phyloP scores from a whole-genome alignment of 2,888 invertebrate species.

The Toxonevra muliebris region DNA sequence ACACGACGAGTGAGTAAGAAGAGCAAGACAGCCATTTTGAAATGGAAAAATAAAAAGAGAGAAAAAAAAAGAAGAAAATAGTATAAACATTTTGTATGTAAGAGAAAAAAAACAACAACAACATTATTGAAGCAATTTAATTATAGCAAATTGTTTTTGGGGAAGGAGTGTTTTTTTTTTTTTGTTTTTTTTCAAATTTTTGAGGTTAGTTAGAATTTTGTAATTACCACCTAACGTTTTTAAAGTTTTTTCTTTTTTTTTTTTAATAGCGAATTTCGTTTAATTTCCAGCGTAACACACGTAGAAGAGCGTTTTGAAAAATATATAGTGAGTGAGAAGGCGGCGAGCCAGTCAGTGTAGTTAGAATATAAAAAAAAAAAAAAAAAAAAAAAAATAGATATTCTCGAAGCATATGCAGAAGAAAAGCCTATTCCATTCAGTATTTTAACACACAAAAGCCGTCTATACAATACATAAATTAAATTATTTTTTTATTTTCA shows the following conservation, averaged over 20 bases:
- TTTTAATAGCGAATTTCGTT: too few relatives aligned
- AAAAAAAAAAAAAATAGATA: slow-evolving; percentile 52
- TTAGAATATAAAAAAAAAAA: too few relatives aligned
- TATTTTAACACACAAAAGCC: not conserved
- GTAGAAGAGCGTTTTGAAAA: too few relatives aligned
- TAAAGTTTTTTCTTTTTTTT: too few relatives aligned
- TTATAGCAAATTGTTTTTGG: not conserved
- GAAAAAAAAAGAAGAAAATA: slow-evolving; percentile 27
- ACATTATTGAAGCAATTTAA: too few relatives aligned
- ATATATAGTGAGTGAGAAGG: too few relatives aligned
- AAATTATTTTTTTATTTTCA: slow-evolving; percentile 22
- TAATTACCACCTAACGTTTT: not conserved
- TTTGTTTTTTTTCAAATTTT: not conserved
- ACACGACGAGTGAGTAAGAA: too few relatives aligned
- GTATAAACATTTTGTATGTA: not conserved
- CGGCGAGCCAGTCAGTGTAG: too few relatives aligned
- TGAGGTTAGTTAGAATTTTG: not conserved
- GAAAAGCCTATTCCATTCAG: slow-evolving; percentile 40
- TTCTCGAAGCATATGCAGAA: slow-evolving; percentile 61
- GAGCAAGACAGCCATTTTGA: slow-evolving; percentile 14
- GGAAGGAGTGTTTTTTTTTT: slow-evolving; percentile 16
- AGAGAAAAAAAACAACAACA: not conserved
- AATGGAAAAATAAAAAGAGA: slow-evolving; percentile 37
- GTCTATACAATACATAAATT: slow-evolving; percentile 15
- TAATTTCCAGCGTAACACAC: too few relatives aligned